Base-by-base conservation (phyloP, 2,113 vertebrate genomes). In the Campylorhamphus procurvoides region DNA sequence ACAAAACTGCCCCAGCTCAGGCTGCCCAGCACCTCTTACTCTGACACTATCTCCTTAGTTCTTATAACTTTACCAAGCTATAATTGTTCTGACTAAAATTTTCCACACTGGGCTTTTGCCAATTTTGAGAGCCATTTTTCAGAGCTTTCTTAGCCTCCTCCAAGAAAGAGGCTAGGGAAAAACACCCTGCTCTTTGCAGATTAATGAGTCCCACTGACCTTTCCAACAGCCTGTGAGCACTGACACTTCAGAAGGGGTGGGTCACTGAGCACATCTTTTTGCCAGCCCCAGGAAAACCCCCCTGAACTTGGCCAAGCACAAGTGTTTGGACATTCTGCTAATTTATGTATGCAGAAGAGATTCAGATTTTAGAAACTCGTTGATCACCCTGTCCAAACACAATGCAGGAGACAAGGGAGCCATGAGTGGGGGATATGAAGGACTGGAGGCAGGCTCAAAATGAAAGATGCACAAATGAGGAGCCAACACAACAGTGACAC, bases 71-170 rank as follows among this genome's bases (percentile, higher is more conserved):
- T 18, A 87, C 42, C 75, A 88, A 88, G 63, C 59, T 87, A 0
- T 62, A 90, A 91, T 69, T 77, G 22, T 42, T 92, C 81, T 77
- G 72, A 74, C 55, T 80, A 87, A 66, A 86, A 79, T 91, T 96
- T 96, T 96, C 95, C 94, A 95, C 1, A 0, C 52, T 91, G 91
- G 75, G 76, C 11, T 90, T 58, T 10, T 31, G 82, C 75, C 94
- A 94, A 35, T 80, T 94, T 58, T 69, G 42, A 86, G 50, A 94
- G 33, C 49, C 31, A 60, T 89, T 94, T 91, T 96, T 87, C 46
- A 35, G 64, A 79, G 73, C 9, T 44, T 68, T 75, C 84, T 87
- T 72, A 81, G 59, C 33, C 46, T 92, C 46, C 58, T 95, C 87
- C 37, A 81, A 78, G 60, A 50, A 55, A 77, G 16, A 79, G 33